These are phyloP conservation scores for Condylura cristata DNA, from an alignment of 2,113 vertebrate genomes.

Conservation along the genomic window DNA sequence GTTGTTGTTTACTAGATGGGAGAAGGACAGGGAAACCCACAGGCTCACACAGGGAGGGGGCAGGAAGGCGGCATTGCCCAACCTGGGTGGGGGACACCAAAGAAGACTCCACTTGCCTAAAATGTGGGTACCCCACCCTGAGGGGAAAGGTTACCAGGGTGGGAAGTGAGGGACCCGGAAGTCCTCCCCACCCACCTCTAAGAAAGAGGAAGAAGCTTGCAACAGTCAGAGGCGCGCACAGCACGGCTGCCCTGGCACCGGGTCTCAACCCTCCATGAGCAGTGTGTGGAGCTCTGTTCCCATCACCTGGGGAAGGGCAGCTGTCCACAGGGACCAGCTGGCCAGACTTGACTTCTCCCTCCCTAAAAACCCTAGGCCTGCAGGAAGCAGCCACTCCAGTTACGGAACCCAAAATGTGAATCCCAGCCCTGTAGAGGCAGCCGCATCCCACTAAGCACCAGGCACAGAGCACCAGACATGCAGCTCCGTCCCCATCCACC, in stretches of 20 bases:
- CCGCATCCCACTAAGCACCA: not conserved
- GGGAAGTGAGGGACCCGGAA: slow-evolving; percentile 57
- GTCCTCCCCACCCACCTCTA: slow-evolving; percentile 65
- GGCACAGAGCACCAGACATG: not conserved
- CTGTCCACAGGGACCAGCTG: not conserved
- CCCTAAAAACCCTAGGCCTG: not conserved
- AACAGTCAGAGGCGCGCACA: slow-evolving; percentile 13
- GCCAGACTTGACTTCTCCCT: not conserved
- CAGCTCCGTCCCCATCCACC: not conserved
- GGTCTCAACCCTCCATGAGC: not conserved
- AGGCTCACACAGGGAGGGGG: not conserved
- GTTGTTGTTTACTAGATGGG: slow-evolving; percentile 63
- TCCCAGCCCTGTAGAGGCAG: not conserved
- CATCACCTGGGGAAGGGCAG: not conserved
- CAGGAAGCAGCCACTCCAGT: not conserved
- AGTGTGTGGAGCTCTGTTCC: not conserved
- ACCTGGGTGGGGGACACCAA: slow-evolving; percentile 77
- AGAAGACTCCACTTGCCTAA: slow-evolving; percentile 53
- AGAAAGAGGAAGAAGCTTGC: slow-evolving; percentile 79
- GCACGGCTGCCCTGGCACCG: not conserved
- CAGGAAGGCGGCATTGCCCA: slow-evolving; percentile 72
- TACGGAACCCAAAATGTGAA: not conserved
- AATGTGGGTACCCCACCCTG: slow-evolving; percentile 76
- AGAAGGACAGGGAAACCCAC: slow-evolving; percentile 21
- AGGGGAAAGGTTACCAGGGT: slow-evolving; percentile 63